Conservation (phyloP, 2,888 invertebrate species). For the Morpho helenor region DNA sequence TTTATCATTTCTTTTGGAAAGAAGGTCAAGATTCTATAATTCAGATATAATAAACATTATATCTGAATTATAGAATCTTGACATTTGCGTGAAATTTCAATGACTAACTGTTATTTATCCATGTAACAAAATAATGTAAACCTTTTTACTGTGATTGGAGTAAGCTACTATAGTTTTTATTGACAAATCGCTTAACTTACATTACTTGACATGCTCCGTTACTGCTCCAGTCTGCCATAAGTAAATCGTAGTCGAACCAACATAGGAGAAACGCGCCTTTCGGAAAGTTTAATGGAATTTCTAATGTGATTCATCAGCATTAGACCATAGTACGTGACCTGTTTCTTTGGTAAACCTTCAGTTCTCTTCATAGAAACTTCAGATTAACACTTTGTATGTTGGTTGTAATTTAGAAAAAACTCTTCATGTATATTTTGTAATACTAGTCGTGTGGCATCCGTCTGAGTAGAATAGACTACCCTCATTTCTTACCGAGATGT, state of each 20-base stretch:
- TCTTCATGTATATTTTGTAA: no score
- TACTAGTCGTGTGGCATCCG: no score
- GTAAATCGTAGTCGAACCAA: neutral
- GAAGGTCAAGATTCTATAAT: no score
- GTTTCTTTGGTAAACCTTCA: neutral
- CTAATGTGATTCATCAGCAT: constrained; percentile 8
- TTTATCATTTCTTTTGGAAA: no score
- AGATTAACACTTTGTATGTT: no score
- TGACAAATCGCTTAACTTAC: neutral
- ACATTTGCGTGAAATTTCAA: neutral
- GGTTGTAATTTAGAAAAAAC: no score
- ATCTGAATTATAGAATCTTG: neutral
- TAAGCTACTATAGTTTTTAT: neutral
- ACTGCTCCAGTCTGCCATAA: neutral
- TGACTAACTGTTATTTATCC: neutral
- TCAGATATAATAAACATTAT: neutral
- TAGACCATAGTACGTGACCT: constrained; percentile 1
- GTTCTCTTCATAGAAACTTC: no score
- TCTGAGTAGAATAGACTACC: no score
- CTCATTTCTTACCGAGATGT: no score
- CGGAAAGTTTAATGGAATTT: constrained; percentile 5
- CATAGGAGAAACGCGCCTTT: neutral
- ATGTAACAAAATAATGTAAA: no score
- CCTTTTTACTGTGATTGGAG: no score
- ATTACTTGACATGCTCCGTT: neutral